Base-by-base conservation (phyloP, 2,888 invertebrate genomes). In the Tachina lurida region DNA sequence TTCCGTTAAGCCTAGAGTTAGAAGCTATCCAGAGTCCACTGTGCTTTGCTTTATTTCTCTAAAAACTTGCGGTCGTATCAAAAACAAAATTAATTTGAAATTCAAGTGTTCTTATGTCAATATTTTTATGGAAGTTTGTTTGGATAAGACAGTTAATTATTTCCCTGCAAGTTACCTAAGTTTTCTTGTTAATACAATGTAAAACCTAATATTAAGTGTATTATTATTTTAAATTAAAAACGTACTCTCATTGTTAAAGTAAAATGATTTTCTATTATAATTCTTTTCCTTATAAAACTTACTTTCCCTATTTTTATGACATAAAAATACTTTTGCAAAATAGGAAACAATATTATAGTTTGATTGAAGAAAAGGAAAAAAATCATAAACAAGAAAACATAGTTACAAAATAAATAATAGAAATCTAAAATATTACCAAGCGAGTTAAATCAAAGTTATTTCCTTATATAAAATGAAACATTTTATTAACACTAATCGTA, bases 281-380 rank as follows among this genome's bases (percentile, higher is more conserved):
- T 63, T 71, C 62, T 78, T 17, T 60, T 19, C 10, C 13, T 58
- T 39, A 62, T 13, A 62, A 62, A 45, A 39, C 17, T 74, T 74
- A 80, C 80, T 84, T 84, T 86, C 80, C 65, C 78, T 70, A 54
- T 41, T 81, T 45, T 39, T 17, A 49, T 68, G 73, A 81, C 62
- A 31, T 31, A 31, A 62, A 80, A 79, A 84, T 15, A 71, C 45
- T 74, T 63, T 80, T 54, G 54, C 71, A 47, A 52, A 82, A 62
- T 41, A 65, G 78, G 70, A 65, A 70, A 76, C 67, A 76, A 84
- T 77, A 65, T 68, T 62, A 62, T 65, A 19, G 22, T 60, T 68
- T 60, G 19, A 43, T 68, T 68, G 39, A 45, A 7, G 22, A 65
- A 12, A 45, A 31, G 22, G 45, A 10, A 62, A 45, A 3, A 10